These are phyloP conservation scores for Allacma fusca DNA, from an alignment of 2,888 invertebrate genomes.

Conservation along the genomic window DNA sequence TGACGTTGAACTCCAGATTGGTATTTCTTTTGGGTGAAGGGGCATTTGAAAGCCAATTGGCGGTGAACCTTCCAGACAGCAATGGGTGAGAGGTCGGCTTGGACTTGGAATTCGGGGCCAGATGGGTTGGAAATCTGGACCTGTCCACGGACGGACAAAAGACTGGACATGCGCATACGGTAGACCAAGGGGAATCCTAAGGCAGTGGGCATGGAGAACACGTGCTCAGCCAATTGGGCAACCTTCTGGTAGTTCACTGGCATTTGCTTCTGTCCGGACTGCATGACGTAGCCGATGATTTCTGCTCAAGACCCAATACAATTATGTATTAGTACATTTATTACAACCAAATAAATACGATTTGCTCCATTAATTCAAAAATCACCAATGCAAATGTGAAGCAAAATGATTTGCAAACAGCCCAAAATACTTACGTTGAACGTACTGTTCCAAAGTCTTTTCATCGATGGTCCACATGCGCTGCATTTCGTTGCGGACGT, in stretches of 20 bases:
- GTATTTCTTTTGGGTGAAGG: conserved; percentile 56
- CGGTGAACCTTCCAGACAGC: conserved; percentile 49
- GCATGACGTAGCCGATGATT: neutral
- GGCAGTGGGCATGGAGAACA: conserved; percentile 68
- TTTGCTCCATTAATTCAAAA: too few species aligned
- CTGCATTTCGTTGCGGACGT: conserved; percentile 57
- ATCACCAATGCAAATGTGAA: too few species aligned
- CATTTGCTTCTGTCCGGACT: neutral
- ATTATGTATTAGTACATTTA: too few species aligned
- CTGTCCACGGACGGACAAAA: conserved; percentile 51
- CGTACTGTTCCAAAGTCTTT: conserved; percentile 34
- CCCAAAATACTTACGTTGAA: conserved; percentile 1
- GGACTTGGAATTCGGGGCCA: conserved; percentile 51
- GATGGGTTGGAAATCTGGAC: conserved; percentile 45
- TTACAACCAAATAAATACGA: too few species aligned
- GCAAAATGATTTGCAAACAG: too few species aligned
- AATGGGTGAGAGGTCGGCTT: conserved; percentile 48
- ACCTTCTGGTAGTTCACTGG: conserved; percentile 66
- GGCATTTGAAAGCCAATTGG: conserved; percentile 55
- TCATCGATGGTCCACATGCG: conserved; percentile 50
- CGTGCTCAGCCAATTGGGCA: conserved; percentile 68
- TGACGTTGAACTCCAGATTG: conserved; percentile 59
- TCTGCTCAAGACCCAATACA: neutral
- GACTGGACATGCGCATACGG: too few species aligned
- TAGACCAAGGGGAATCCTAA: conserved; percentile 71